Evolutionary conservation across 1,140 invertebrate genomes (phyloP).

Genomic region (Lycorma delicatula): DNA sequence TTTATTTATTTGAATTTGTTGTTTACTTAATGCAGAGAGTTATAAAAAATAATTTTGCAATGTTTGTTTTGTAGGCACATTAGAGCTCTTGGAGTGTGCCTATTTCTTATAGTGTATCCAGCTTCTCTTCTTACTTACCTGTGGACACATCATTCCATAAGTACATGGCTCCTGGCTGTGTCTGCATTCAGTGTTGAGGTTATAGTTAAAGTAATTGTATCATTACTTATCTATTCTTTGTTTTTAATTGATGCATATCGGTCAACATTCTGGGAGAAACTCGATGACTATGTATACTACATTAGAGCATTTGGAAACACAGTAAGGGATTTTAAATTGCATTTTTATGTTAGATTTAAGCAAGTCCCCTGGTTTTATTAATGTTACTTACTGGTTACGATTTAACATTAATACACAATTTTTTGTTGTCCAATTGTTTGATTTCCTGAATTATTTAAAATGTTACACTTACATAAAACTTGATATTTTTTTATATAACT

Average conservation of each 20-base stretch:
- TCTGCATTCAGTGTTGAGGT: constrained; percentile 83
- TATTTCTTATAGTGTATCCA: constrained; percentile 73
- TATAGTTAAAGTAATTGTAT: constrained; percentile 65
- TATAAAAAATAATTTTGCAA: no score
- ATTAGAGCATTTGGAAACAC: constrained; percentile 82
- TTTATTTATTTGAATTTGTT: no score
- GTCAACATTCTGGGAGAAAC: constrained; percentile 84
- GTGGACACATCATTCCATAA: constrained; percentile 75
- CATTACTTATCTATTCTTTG: constrained; percentile 77
- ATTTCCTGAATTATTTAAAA: no score
- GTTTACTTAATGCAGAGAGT: no score
- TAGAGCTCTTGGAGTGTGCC: constrained; percentile 71
- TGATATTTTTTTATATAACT: no score
- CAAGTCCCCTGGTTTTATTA: no score
- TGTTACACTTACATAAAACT: no score
- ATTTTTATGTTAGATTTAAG: no score
- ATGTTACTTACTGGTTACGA: no score
- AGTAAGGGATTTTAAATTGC: constrained; percentile 35
- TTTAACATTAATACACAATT: no score
- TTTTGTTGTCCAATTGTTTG: no score
- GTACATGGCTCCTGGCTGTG: constrained; percentile 85
- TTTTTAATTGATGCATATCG: constrained; percentile 81
- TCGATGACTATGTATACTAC: constrained; percentile 93
- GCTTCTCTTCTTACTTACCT: constrained; percentile 64
- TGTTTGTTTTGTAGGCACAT: constrained; percentile 45